Evolutionary conservation across 2,113 vertebrate genomes (phyloP), one percentile per base, ranked within the genome.

Genomic region (Cyrtonyx montezumae): DNA sequence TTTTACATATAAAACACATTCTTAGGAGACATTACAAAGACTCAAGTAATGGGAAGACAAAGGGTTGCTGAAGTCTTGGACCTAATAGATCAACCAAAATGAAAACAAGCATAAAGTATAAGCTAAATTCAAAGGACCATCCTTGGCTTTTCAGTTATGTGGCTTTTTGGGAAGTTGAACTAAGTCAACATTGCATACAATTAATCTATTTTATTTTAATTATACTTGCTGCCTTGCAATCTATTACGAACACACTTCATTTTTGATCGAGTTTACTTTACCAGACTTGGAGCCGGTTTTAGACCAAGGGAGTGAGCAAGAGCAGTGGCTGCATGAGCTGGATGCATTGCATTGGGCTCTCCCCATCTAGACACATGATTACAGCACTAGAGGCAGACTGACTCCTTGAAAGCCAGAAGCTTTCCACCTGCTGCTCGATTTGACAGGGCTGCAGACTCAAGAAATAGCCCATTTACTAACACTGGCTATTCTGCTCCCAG

Each of bases 71-170:
- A 84, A 93, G 32, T 32, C 23, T 36, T 63, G 63, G 79, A 93
- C 88, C 68, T 84, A 94, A 90, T 69, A 74, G 46, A 93, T 78
- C 76, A 90, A 81, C 0, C 78, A 51, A 91, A 85, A 95, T 46
- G 28, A 88, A 93, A 77, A 65, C 85, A 91, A 90, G 62, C 74
- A 88, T 83, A 91, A 94, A 84, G 51, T 13, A 65, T 34, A 75
- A 61, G n/a, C 36, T 53, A 61, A 90, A 94, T 49, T 84, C 43
- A 87, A 51, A 69, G 30, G 14, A 49, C 34, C n/a, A 66, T 6
- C 28, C 46, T 43, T 37, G 53, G 53, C 30, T 81, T 84, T 65
- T 79, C 66, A 75, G 22, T 36, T 62, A 36, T 5, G 28, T 81
- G 11, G 6, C 11, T 84, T 90, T 90, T 76, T 65, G 36, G 80